Evolutionary conservation across 2,797 vertebrate species (phyloP).

Genomic region (Pseudopleuronectes americanus): DNA sequence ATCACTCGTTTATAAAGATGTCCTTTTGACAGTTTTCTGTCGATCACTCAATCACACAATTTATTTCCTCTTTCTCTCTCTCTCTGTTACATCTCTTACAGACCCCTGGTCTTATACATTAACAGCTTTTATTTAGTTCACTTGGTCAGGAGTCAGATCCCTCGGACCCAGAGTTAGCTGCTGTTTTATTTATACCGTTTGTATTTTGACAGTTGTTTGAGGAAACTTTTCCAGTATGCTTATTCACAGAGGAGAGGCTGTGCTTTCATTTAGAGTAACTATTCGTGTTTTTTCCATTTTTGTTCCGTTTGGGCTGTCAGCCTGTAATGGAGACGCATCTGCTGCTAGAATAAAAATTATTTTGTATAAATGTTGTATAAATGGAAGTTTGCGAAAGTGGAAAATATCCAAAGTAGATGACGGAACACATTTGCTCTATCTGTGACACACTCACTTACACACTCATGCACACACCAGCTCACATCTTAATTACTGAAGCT

Average conservation of each 20-base stretch:
- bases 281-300: constrained; percentile 29
- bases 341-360: constrained; percentile 46
- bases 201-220: constrained; percentile 52
- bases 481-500: constrained; percentile 78
- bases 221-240: constrained; percentile 44
- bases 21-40: constrained; percentile 52
- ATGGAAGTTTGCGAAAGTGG: constrained; percentile 42
- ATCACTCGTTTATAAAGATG: constrained; percentile 30
- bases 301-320: constrained; percentile 39
- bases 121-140: constrained; percentile 58
- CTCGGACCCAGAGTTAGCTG: constrained; percentile 43
- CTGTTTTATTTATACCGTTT: constrained; percentile 66
- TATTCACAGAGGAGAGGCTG: constrained; percentile 49
- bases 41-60: constrained; percentile 16
- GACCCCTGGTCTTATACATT: constrained; percentile 33
- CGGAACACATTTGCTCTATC: constrained; percentile 48
- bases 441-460: constrained; percentile 23
- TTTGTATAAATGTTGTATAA: too few species aligned
- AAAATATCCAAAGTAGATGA: constrained; percentile 52
- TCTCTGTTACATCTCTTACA: constrained; percentile 26
- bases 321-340: constrained; percentile 30
- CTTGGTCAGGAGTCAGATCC: constrained; percentile 51
- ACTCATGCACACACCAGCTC: constrained; percentile 54
- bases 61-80: background rate
- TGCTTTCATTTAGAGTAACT: constrained; percentile 24